A percentile compares a stretch with the other conserved stretches of the same genome.
Evolutionary conservation across 2,113 vertebrate genomes (phyloP).

Genomic region (Lutjanus erythropterus): DNA sequence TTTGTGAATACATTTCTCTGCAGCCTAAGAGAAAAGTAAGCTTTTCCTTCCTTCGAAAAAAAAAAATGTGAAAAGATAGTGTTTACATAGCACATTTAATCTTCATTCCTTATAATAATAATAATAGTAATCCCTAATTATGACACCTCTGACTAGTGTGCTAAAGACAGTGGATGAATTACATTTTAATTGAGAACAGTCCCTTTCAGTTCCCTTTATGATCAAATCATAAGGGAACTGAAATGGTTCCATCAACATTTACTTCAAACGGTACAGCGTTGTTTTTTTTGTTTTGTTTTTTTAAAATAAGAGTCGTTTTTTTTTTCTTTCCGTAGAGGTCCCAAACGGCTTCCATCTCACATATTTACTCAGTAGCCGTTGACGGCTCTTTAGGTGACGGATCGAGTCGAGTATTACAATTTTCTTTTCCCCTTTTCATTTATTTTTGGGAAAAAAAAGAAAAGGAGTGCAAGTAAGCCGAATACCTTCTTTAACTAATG

Average conservation of each 20-base stretch:
- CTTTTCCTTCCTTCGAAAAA: background rate
- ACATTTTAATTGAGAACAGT: background rate
- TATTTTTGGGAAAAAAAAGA: conserved; percentile 77
- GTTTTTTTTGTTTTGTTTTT: no score
- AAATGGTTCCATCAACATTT: background rate
- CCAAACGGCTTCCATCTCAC: conserved; percentile 69
- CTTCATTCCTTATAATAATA: background rate
- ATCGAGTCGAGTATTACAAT: conserved; percentile 75
- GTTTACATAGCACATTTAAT: background rate
- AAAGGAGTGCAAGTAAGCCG: conserved; percentile 84
- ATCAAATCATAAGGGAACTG: accelerated
- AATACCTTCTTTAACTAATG: conserved; percentile 39
- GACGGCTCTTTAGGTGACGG: conserved; percentile 87
- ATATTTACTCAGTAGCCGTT: conserved; percentile 83
- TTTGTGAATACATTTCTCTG: background rate
- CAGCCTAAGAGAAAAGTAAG: background rate
- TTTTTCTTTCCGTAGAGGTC: conserved; percentile 32
- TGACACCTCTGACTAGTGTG: background rate
- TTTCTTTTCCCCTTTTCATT: conserved; percentile 83
- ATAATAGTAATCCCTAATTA: background rate
- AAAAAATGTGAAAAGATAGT: background rate
- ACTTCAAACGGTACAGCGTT: background rate
- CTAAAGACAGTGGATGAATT: background rate
- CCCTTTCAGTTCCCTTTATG: background rate
- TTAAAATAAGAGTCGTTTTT: conserved; percentile 8